These are phyloP conservation scores for Hydrochoerus hydrochaeris DNA, from an alignment of 2,113 vertebrate species.

Conservation along the genomic window DNA sequence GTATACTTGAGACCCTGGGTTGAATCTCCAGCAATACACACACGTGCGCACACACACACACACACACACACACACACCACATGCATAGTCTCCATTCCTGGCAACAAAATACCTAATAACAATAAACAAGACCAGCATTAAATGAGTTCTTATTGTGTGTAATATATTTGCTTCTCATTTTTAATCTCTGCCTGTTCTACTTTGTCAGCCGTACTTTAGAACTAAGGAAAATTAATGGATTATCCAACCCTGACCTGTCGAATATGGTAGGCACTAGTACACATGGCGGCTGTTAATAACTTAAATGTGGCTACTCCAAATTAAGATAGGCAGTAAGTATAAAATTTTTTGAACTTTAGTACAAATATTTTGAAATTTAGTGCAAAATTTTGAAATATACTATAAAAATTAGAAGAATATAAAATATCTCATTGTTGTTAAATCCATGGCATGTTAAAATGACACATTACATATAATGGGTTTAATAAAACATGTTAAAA, in stretches of 20 bases:
- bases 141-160: background rate
- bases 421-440: background rate
- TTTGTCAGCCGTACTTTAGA: background rate
- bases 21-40: background rate
- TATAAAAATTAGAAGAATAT: background rate
- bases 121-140: background rate
- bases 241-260: background rate
- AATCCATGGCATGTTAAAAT: background rate
- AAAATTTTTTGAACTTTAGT: background rate
- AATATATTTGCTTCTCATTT: background rate
- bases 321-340: background rate
- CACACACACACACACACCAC: background rate
- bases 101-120: background rate
- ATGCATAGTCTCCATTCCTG: background rate
- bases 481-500: constrained; percentile 10
- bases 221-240: background rate
- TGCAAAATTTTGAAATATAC: background rate
- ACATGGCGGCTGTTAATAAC: background rate
- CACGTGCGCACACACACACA: background rate
- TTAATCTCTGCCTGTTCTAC: background rate
- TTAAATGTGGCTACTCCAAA: background rate
- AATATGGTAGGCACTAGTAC: background rate
- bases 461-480: background rate
- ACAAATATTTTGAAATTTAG: background rate
- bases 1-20: background rate